Evolutionary conservation across 2,797 vertebrate genomes (phyloP).

Genomic region (Centroberyx gerrardi): DNA sequence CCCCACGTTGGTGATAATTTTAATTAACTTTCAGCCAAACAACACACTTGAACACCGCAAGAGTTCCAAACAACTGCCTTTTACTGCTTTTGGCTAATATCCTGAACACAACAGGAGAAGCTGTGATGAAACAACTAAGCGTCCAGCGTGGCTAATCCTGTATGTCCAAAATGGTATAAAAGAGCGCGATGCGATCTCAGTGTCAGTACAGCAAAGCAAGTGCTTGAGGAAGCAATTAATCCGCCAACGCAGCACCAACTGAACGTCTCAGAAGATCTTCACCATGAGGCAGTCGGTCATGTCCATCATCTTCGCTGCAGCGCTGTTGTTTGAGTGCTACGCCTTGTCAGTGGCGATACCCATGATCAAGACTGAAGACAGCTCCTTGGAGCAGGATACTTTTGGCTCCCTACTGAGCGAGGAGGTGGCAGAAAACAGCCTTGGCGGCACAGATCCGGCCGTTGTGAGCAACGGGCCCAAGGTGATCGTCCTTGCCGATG

Average conservation of each 20-base stretch:
- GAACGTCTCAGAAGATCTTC: slow-evolving; percentile 41
- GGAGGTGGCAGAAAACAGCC: slow-evolving; percentile 60
- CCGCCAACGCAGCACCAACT: slow-evolving; percentile 1
- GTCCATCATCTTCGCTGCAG: slow-evolving; percentile 67
- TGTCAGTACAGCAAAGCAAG: slow-evolving; percentile 51
- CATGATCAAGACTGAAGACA: slow-evolving; percentile 68
- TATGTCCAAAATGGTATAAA: slow-evolving; percentile 76
- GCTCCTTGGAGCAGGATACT: slow-evolving; percentile 74
- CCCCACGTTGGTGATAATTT: slow-evolving; percentile 53
- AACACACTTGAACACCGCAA: slow-evolving; percentile 75
- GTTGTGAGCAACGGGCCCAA: slow-evolving; percentile 37
- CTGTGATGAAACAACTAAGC: slow-evolving; percentile 29
- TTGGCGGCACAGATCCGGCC: slow-evolving; percentile 33
- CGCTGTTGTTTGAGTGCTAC: slow-evolving; percentile 75
- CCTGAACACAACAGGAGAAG: slow-evolving; percentile 52
- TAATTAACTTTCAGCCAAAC: slow-evolving; percentile 76
- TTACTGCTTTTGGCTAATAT: slow-evolving; percentile 65
- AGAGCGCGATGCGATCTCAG: background rate
- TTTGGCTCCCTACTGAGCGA: slow-evolving; percentile 67
- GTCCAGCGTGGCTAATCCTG: slow-evolving; percentile 59
- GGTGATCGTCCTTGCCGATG: slow-evolving; percentile 78
- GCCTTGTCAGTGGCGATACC: slow-evolving; percentile 58
- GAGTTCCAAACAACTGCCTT: slow-evolving; percentile 52
- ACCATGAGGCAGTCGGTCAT: slow-evolving; percentile 80
- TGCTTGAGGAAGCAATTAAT: slow-evolving; percentile 24